Evolutionary conservation across 92 coral and sea anemone species (phyloP).

Genomic region (Porites divaricata): DNA sequence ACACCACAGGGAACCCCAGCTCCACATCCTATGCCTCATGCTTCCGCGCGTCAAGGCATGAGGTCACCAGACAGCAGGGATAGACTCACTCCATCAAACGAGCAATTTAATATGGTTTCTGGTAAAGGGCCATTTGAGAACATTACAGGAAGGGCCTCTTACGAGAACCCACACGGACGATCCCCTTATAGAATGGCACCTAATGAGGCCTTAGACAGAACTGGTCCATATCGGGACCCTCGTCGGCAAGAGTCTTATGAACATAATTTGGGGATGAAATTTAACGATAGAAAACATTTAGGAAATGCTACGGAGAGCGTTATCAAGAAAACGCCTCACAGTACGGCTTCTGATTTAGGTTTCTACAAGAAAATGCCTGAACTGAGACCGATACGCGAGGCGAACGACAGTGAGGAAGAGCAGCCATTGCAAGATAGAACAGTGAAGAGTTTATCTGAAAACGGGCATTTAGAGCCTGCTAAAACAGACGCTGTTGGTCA

Average conservation of each 20-base stretch:
- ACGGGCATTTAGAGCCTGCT: slow-evolving; percentile 41
- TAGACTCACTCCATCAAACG: slow-evolving; percentile 30
- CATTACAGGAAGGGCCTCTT: slow-evolving; percentile 20
- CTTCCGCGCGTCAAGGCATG: slow-evolving; percentile 3
- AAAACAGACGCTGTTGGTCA: slow-evolving; percentile 30
- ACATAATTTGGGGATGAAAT: slow-evolving; percentile 24
- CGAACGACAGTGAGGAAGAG: slow-evolving; percentile 20
- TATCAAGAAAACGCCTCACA: slow-evolving; percentile 38
- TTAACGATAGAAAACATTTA: slow-evolving; percentile 33
- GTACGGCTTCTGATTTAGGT: slow-evolving; percentile 2
- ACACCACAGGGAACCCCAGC: neutral
- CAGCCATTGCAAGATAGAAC: slow-evolving; percentile 14
- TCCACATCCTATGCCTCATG: slow-evolving; percentile 17
- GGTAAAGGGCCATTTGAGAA: slow-evolving; percentile 35
- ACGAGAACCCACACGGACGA: slow-evolving; percentile 19
- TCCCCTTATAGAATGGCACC: slow-evolving; percentile 16
- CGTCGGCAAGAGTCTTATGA: slow-evolving; percentile 24
- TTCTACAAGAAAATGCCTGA: slow-evolving; percentile 33
- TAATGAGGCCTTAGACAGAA: slow-evolving; percentile 15
- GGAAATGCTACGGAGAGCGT: slow-evolving; percentile 35
- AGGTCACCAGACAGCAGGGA: slow-evolving; percentile 36
- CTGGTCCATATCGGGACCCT: slow-evolving; percentile 29
- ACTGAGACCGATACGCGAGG: slow-evolving; percentile 30
- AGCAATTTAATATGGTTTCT: slow-evolving; percentile 19
- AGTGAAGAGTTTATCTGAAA: slow-evolving; percentile 31